Percentiles rank a stretch among this genome's conserved stretches.
phyloP scores from a whole-genome alignment of 1,140 invertebrate genomes.

The Microplitis mediator region DNA sequence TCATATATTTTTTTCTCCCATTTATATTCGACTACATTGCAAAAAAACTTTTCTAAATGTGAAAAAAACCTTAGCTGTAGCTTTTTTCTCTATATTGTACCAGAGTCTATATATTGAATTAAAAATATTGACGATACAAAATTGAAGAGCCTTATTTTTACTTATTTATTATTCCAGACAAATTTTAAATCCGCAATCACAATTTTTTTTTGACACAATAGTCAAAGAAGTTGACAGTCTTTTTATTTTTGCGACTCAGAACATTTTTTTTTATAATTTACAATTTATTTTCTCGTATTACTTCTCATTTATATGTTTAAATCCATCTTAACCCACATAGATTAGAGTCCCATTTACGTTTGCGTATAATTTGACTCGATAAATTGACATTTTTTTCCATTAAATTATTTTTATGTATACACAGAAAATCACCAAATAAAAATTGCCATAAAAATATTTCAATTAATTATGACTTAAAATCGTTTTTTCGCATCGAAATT shows the following conservation, averaged over 20 bases:
- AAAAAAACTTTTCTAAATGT: too few relatives aligned
- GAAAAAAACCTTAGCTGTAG: too few relatives aligned
- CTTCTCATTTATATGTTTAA: background rate
- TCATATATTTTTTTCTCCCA: background rate
- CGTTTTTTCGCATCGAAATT: too few relatives aligned
- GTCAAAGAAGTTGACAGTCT: background rate
- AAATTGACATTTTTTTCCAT: too few relatives aligned
- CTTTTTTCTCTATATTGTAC: too few relatives aligned
- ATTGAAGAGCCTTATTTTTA: background rate
- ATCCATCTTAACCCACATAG: slow-evolving; percentile 4
- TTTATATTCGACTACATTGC: too few relatives aligned
- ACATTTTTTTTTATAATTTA: slow-evolving; percentile 1
- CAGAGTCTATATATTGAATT: too few relatives aligned
- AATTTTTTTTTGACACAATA: background rate
- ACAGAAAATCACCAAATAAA: too few relatives aligned
- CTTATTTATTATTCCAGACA: background rate
- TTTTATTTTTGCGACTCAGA: background rate
- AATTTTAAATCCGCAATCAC: background rate
- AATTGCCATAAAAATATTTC: too few relatives aligned
- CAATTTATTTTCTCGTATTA: background rate
- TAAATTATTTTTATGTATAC: too few relatives aligned
- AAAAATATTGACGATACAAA: too few relatives aligned
- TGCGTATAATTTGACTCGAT: background rate
- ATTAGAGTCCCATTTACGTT: slow-evolving; percentile 1
- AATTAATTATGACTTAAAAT: too few relatives aligned